These are phyloP conservation scores for Dipodomys stephensi DNA, from an alignment of 2,113 vertebrate species.

Conservation along the genomic window DNA sequence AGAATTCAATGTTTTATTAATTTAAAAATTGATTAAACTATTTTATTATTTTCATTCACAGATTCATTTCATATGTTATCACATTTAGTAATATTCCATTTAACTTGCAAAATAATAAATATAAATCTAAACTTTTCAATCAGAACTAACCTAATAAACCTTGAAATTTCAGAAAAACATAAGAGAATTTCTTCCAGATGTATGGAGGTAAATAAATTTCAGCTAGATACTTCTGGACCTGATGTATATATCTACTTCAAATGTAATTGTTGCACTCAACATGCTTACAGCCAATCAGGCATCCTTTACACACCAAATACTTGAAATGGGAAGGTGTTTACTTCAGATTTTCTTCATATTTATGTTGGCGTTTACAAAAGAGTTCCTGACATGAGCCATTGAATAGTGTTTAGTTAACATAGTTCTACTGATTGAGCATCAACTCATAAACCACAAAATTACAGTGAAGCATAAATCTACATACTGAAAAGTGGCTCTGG, in stretches of 20 bases:
- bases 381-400: neutral
- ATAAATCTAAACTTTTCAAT: slow-evolving; percentile 41
- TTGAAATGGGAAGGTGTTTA: slow-evolving; percentile 52
- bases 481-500: slow-evolving; percentile 42
- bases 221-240: neutral
- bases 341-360: slow-evolving; percentile 51
- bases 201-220: neutral
- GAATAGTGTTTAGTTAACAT: slow-evolving; percentile 21
- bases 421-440: slow-evolving; percentile 35
- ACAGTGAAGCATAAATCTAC: slow-evolving; percentile 47
- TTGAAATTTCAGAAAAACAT: neutral
- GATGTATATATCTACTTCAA: neutral
- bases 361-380: slow-evolving; percentile 57
- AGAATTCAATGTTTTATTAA: neutral
- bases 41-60: neutral
- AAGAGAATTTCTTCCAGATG: neutral
- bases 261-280: slow-evolving; percentile 21
- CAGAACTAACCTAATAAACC: neutral
- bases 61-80: slow-evolving; percentile 57
- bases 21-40: neutral
- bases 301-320: slow-evolving; percentile 43
- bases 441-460: slow-evolving; percentile 3
- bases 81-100: neutral
- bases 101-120: slow-evolving; percentile 65
- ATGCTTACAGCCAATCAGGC: slow-evolving; percentile 17